phyloP scores from a whole-genome alignment of 1,140 invertebrate genomes.

The Aphaenogaster ashmeadi region DNA sequence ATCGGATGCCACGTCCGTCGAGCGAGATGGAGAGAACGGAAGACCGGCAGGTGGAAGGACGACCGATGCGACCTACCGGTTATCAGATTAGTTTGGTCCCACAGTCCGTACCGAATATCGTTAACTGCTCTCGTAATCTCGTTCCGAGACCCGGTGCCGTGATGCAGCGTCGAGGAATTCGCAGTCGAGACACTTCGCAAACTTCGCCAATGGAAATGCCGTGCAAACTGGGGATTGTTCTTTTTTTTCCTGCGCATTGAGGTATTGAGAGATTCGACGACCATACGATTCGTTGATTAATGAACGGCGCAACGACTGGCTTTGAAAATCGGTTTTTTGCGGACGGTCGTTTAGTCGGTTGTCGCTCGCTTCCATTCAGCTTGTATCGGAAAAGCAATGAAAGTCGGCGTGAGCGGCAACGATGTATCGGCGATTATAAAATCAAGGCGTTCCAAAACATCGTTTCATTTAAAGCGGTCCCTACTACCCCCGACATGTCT shows the following conservation, averaged over 20 bases:
- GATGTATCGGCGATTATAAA: slow-evolving; percentile 46
- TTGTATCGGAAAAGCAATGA: slow-evolving; percentile 56
- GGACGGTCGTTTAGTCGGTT: slow-evolving; percentile 42
- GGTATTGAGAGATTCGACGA: slow-evolving; percentile 55
- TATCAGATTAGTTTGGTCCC: slow-evolving; percentile 78
- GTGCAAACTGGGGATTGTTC: slow-evolving; percentile 46
- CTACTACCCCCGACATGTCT: background rate
- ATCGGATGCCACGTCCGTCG: slow-evolving; percentile 51
- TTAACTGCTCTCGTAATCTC: slow-evolving; percentile 76
- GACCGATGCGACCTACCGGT: slow-evolving; percentile 67
- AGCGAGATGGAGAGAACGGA: slow-evolving; percentile 43
- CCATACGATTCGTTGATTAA: slow-evolving; percentile 51
- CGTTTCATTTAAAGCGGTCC: background rate
- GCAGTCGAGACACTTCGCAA: slow-evolving; percentile 69
- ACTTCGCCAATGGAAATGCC: slow-evolving; percentile 61
- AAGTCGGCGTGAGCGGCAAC: slow-evolving; percentile 34
- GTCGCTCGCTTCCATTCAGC: slow-evolving; percentile 9
- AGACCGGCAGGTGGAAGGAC: slow-evolving; percentile 44
- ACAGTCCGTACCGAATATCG: slow-evolving; percentile 74
- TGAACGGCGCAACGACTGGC: slow-evolving; percentile 50
- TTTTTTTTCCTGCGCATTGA: slow-evolving; percentile 7
- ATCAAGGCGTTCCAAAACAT: slow-evolving; percentile 17
- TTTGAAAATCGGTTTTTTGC: slow-evolving; percentile 33
- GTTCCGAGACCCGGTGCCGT: slow-evolving; percentile 65
- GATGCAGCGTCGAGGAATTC: slow-evolving; percentile 70